Evolutionary conservation across 1,140 invertebrate species (phyloP).

Genomic region (Sogatella furcifera): DNA sequence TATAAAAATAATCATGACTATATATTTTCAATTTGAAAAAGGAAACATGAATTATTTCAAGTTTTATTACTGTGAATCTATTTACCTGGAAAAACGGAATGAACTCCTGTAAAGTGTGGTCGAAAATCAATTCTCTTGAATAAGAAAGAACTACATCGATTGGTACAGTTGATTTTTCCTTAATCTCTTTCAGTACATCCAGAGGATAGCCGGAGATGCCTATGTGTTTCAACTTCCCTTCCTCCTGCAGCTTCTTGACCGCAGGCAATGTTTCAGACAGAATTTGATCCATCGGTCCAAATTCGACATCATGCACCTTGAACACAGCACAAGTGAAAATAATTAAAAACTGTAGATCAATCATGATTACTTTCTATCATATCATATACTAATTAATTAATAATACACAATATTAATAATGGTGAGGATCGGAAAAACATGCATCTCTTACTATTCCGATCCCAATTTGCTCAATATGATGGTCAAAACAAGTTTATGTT

Average conservation of each 20-base stretch:
- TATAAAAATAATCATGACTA: too few relatives aligned
- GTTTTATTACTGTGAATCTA: too few relatives aligned
- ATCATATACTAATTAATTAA: too few relatives aligned
- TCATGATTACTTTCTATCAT: too few relatives aligned
- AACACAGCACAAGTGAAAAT: constrained; percentile 11
- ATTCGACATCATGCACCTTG: constrained; percentile 86
- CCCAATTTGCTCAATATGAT: too few relatives aligned
- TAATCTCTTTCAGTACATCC: constrained; percentile 55
- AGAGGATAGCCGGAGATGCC: constrained; percentile 84
- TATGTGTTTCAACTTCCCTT: constrained; percentile 71
- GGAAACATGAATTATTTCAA: too few relatives aligned
- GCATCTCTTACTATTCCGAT: too few relatives aligned
- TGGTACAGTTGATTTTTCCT: constrained; percentile 52
- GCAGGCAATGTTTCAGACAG: constrained; percentile 78
- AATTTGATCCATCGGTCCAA: constrained; percentile 68
- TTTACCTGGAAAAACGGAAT: constrained; percentile 61
- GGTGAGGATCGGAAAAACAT: too few relatives aligned
- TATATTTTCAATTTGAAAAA: too few relatives aligned
- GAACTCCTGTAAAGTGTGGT: constrained; percentile 62
- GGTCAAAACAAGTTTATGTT: too few relatives aligned
- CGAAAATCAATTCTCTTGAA: constrained; percentile 64
- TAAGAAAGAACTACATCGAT: constrained; percentile 70
- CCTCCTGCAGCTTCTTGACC: constrained; percentile 55
- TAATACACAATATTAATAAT: too few relatives aligned
- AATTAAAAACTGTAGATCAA: too few relatives aligned